Evolutionary conservation across 2,888 invertebrate genomes (phyloP).

Genomic region (Macaria liturata): DNA sequence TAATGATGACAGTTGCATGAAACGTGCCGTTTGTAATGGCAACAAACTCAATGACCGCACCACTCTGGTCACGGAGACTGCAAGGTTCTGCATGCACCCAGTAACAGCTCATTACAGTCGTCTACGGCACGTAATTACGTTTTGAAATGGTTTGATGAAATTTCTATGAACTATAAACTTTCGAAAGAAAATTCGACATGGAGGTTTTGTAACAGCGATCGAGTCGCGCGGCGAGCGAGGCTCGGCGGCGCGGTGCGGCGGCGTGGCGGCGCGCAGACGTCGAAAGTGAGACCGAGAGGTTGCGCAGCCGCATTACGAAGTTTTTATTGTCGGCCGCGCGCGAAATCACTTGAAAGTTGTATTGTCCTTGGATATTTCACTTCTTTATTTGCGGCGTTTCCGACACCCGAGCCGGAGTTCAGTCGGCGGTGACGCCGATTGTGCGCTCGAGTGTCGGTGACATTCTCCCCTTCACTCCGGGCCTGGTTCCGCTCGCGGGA

Average conservation of each 20-base stretch:
- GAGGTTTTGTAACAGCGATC: constrained; percentile 74
- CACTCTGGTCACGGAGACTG: constrained; percentile 53
- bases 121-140: constrained; percentile 32
- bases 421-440: constrained; percentile 63
- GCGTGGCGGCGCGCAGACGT: constrained; percentile 55
- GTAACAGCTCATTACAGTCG: constrained; percentile 32
- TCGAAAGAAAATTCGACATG: constrained; percentile 76
- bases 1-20: constrained; percentile 79
- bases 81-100: constrained; percentile 47
- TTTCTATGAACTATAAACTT: constrained; percentile 59
- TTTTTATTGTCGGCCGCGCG: constrained; percentile 81
- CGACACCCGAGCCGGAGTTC: constrained; percentile 74
- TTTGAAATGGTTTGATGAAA: constrained; percentile 47
- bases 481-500: constrained; percentile 36
- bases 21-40: constrained; percentile 71
- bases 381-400: constrained; percentile 80
- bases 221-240: constrained; percentile 64
- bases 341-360: constrained; percentile 83
- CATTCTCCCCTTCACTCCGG: constrained; percentile 68
- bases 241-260: constrained; percentile 36
- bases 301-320: constrained; percentile 81
- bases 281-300: constrained; percentile 80
- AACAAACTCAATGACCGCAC: constrained; percentile 59
- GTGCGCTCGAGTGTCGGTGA: constrained; percentile 57
- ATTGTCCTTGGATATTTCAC: constrained; percentile 83